Percentiles rank a stretch among this genome's conserved stretches.
Conservation (phyloP, 2,888 invertebrate genomes). For the Acleris cristana region DNA sequence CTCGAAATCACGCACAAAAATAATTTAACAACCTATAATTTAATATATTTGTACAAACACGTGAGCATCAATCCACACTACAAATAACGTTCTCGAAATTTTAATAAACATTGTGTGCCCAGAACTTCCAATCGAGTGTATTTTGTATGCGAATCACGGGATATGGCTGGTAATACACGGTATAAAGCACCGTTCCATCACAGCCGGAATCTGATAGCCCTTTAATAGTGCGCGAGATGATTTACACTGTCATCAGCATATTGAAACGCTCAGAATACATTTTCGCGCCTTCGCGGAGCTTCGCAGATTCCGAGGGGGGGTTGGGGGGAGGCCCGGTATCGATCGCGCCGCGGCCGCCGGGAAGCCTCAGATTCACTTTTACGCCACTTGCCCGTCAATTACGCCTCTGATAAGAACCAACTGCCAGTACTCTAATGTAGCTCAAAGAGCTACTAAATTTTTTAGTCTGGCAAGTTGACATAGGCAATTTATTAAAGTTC, state of each 20-base stretch:
- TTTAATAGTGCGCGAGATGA: slow-evolving; percentile 37
- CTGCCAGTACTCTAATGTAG: slow-evolving; percentile 42
- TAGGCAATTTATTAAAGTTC: background rate
- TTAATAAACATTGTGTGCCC: no score
- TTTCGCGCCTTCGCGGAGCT: slow-evolving; percentile 36
- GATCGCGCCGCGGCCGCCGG: slow-evolving; percentile 55
- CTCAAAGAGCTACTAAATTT: slow-evolving; percentile 10
- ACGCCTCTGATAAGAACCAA: slow-evolving; percentile 52
- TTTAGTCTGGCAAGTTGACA: background rate
- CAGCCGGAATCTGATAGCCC: slow-evolving; percentile 28
- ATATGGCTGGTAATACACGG: no score
- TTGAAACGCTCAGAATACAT: slow-evolving; percentile 35
- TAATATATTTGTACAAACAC: no score
- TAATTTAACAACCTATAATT: no score
- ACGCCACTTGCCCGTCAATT: slow-evolving; percentile 64
- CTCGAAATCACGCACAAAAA: no score
- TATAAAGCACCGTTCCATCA: slow-evolving; percentile 21
- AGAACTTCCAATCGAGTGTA: no score
- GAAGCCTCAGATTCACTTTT: slow-evolving; percentile 62
- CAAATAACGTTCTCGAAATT: no score
- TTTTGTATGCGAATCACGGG: no score
- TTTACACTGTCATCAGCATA: slow-evolving; percentile 38
- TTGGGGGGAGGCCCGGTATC: slow-evolving; percentile 47
- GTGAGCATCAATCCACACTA: no score
- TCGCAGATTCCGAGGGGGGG: slow-evolving; percentile 33